Evolutionary conservation across 2,797 vertebrate species (phyloP).

Genomic region (Coregonus suidteri): DNA sequence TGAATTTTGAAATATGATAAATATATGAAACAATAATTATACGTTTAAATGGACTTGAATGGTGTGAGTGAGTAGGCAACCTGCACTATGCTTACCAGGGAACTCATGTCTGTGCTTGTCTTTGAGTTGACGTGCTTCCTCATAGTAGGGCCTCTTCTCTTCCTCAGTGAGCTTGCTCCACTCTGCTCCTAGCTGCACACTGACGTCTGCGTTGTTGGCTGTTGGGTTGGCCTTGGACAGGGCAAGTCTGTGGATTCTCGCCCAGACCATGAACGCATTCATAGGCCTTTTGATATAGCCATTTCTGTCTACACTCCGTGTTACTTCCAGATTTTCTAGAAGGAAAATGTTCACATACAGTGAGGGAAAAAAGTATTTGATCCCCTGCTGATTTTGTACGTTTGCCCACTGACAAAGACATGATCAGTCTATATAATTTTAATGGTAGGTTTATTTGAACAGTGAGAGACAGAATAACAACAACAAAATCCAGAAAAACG

Average conservation of each 20-base stretch:
- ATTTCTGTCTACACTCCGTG: constrained; percentile 70
- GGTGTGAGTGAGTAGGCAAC: not conserved
- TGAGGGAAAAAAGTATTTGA: no score
- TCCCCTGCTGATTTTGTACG: no score
- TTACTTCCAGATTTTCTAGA: constrained; percentile 56
- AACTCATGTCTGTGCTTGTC: constrained; percentile 78
- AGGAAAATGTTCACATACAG: not conserved
- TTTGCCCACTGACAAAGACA: no score
- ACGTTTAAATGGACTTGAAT: not conserved
- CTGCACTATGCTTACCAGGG: constrained; percentile 71
- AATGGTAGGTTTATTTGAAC: no score
- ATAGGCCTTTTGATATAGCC: constrained; percentile 83
- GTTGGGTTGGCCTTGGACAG: constrained; percentile 75
- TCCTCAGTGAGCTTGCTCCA: constrained; percentile 85
- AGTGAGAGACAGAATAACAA: no score
- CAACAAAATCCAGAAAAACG: no score
- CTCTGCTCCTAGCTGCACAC: constrained; percentile 78
- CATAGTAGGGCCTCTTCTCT: constrained; percentile 84
- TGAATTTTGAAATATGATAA: not conserved
- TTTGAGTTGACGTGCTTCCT: constrained; percentile 80
- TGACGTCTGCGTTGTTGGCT: constrained; percentile 73
- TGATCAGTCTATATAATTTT: no score
- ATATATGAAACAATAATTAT: not conserved
- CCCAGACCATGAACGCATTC: constrained; percentile 88
- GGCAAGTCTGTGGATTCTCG: constrained; percentile 75